Base-by-base conservation (phyloP, 2,888 invertebrate species). In the Ctenicera cuprea region DNA sequence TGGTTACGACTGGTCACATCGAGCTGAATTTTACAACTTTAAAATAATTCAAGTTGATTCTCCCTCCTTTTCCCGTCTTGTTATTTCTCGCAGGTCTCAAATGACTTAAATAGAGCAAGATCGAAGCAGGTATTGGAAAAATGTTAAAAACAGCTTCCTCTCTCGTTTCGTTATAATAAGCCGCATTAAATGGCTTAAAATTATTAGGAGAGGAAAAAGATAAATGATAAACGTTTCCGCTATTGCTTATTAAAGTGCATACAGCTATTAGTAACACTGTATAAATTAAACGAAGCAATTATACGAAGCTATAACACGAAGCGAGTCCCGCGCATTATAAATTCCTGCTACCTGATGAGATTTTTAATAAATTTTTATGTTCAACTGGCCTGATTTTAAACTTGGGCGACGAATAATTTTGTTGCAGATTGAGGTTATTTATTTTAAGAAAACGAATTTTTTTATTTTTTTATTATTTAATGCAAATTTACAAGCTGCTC, bases 221-320 rank as follows among this genome's bases (percentile, higher is more conserved):
- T 45, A 45, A 45, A 62, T 62, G 62, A 62, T 45, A 62, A 62
- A 62, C 45, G 62, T 45, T 62, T 62, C 62, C 62, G 62, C 26
- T 62, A 45, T 30, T 20, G 62, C 41, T 45, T 62, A 43, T 62
- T 62, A 62, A 45, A 62, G 43, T 62, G 62, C 62, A 62, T 14
- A 45, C 43, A 5, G 30, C 62, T 62, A 30, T 59, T 59, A 59
- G 38, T 22, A 59, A 41, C 59, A 59, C 59, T 59, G 59, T 59
- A 59, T 59, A 59, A 59, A 59, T 59, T 59, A 59, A 59, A 41
- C 18, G 41, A 59, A 41, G 59, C 22, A 59, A 59, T 59, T 59
- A 54, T 54, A 18, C 18, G 38, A 41, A 20, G 59, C 38, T 20
- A 41, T 38, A 59, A 59, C 22, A 59, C 16, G n/a, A 38, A 37